These are phyloP conservation scores for Lepidurus packardi DNA, from an alignment of 1,140 invertebrate genomes.

Conservation along the genomic window DNA sequence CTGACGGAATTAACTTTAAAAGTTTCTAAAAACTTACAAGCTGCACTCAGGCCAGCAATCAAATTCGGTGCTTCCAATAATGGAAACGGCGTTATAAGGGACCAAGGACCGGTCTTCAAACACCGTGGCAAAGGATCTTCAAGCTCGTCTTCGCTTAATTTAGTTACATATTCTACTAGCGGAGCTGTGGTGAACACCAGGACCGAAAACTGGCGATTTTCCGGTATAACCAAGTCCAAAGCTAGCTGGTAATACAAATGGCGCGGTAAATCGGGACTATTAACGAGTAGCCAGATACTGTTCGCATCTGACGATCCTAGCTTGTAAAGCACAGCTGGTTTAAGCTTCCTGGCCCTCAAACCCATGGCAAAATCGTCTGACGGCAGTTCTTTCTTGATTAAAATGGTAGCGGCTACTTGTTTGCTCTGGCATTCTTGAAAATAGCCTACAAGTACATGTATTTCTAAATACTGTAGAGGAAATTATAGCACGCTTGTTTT, in stretches of 20 bases:
- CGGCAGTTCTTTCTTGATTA: background rate
- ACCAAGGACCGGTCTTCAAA: background rate
- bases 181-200: background rate
- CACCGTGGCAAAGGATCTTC: background rate
- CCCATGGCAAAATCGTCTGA: background rate
- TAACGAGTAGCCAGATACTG: background rate
- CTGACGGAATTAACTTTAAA: background rate
- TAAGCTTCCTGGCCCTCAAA: background rate
- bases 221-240: background rate
- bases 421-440: background rate
- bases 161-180: constrained; percentile 3
- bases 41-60: background rate
- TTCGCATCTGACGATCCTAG: background rate
- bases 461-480: background rate
- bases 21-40: background rate
- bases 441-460: background rate
- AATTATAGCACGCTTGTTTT: background rate
- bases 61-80: background rate
- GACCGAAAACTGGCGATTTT: background rate
- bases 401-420: background rate
- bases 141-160: background rate
- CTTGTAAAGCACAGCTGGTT: background rate
- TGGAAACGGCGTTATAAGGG: background rate
- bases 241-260: background rate
- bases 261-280: background rate